These are phyloP conservation scores for Kryptolebias ocellatus DNA, from an alignment of 2,797 vertebrate genomes.

Conservation along the genomic window DNA sequence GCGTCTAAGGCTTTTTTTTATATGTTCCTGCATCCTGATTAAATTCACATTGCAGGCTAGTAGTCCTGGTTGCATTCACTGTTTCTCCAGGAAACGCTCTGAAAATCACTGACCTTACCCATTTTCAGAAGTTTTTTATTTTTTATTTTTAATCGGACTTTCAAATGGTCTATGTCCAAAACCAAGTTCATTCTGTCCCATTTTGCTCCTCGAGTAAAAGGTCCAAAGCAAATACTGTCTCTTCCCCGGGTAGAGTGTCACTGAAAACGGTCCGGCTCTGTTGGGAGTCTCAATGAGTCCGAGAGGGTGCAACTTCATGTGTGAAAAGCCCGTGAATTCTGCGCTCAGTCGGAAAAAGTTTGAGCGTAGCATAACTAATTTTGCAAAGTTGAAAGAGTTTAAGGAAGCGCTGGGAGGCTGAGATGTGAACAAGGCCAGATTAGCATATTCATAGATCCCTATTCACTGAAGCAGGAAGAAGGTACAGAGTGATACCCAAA, in stretches of 20 bases:
- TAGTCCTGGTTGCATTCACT: too few relatives aligned
- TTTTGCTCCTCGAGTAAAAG: not conserved
- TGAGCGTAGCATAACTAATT: not conserved
- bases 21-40: too few relatives aligned
- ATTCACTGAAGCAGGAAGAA: not conserved
- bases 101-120: too few relatives aligned
- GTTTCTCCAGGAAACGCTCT: too few relatives aligned
- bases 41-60: too few relatives aligned
- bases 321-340: not conserved
- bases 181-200: not conserved
- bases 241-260: not conserved
- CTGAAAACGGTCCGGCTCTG: not conserved
- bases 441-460: not conserved
- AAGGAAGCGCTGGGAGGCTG: not conserved
- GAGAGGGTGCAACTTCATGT: not conserved
- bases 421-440: not conserved
- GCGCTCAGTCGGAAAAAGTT: not conserved
- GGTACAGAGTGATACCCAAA: not conserved
- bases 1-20: too few relatives aligned
- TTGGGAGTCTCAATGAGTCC: not conserved
- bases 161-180: not conserved
- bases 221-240: too few relatives aligned
- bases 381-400: not conserved
- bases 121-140: too few relatives aligned
- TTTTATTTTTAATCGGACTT: not conserved